phyloP scores from a whole-genome alignment of 2,888 invertebrate genomes.

The Drosophila paranaensis region DNA sequence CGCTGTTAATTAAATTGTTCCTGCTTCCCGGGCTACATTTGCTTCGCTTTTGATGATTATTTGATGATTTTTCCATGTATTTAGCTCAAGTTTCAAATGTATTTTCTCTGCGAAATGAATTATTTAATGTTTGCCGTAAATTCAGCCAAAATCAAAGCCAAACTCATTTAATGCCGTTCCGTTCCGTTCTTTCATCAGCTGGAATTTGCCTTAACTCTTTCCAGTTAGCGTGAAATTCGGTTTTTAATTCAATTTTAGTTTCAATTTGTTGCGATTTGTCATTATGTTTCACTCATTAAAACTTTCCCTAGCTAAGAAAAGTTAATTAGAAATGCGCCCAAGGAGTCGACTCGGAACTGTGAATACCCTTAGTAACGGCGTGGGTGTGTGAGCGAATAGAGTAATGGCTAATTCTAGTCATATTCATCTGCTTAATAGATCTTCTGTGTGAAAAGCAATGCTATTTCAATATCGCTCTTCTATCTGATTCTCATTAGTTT shows the following conservation, averaged over 20 bases:
- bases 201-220: slow-evolving; percentile 15
- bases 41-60: slow-evolving; percentile 2
- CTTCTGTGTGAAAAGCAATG: neutral
- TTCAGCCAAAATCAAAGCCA: neutral
- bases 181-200: neutral
- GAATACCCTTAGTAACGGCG: neutral
- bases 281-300: slow-evolving; percentile 17
- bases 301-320: slow-evolving; percentile 8
- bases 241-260: slow-evolving; percentile 54
- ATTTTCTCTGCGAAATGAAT: neutral
- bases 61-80: neutral
- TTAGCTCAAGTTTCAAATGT: neutral
- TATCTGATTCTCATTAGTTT: neutral
- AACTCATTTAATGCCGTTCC: neutral
- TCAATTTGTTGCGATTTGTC: slow-evolving; percentile 38
- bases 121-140: neutral
- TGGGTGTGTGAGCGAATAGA: neutral
- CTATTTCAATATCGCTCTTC: neutral
- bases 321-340: neutral
- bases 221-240: slow-evolving; percentile 26
- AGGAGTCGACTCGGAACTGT: neutral
- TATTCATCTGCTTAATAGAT: neutral
- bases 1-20: slow-evolving; percentile 5
- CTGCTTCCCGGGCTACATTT: neutral
- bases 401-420: neutral